Percentiles rank a stretch among this genome's conserved stretches.
These are phyloP conservation scores for Holotrichia oblita DNA, from an alignment of 1,140 invertebrate species.

Conservation along the genomic window DNA sequence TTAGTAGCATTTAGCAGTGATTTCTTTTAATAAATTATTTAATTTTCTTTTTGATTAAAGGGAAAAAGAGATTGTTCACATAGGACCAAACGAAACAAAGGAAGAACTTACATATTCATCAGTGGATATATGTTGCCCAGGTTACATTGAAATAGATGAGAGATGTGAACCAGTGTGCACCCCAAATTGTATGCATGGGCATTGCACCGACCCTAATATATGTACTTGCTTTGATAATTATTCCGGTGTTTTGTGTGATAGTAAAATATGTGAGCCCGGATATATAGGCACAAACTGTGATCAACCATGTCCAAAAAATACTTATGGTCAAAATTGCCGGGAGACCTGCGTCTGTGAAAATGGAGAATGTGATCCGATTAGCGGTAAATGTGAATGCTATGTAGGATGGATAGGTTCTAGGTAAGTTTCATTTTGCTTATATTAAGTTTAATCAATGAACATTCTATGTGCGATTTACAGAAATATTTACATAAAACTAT, in stretches of 20 bases:
- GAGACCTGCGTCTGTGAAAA: background rate
- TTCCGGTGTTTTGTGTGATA: background rate
- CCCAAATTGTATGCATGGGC: background rate
- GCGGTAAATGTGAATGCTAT: background rate
- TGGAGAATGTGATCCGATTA: slow-evolving; percentile 1
- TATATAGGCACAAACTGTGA: background rate
- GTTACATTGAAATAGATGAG: background rate
- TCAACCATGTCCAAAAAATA: background rate
- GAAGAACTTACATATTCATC: background rate
- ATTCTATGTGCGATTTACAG: too few species aligned
- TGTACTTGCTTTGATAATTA: background rate
- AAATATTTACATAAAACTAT: too few species aligned
- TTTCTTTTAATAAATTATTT: too few species aligned
- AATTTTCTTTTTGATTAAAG: background rate
- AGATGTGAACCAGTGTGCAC: background rate
- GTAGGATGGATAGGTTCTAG: background rate
- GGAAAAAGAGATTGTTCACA: background rate
- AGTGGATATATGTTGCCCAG: background rate
- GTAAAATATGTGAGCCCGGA: background rate
- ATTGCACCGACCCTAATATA: background rate
- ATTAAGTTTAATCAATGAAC: background rate
- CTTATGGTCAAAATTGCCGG: background rate
- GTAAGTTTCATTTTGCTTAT: background rate
- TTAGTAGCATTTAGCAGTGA: too few species aligned
- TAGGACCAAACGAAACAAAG: background rate